Percentiles rank a stretch among this genome's conserved stretches.
Evolutionary conservation across 1,140 invertebrate species (phyloP).

Genomic region (Brachionus plicatilis): DNA sequence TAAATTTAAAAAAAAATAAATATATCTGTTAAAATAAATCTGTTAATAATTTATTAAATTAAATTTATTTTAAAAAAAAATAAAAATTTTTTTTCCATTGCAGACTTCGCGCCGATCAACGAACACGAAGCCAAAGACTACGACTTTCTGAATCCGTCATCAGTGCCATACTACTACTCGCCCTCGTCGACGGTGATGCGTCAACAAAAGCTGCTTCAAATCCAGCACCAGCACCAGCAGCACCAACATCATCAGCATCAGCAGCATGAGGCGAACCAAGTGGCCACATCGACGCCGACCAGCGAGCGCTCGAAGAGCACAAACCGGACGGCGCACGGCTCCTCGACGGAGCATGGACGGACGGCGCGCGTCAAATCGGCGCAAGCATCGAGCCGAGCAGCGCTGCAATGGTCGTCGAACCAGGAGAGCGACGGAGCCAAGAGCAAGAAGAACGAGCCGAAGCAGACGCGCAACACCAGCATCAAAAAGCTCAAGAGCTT

Average conservation of each 20-base stretch:
- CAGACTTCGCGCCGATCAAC: neutral
- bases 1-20: no score
- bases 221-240: neutral
- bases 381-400: neutral
- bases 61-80: neutral
- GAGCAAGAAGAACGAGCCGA: neutral
- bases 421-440: neutral
- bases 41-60: neutral
- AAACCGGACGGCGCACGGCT: neutral
- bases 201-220: neutral
- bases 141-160: constrained; percentile 11
- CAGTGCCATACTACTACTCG: constrained; percentile 12
- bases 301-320: neutral
- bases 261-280: neutral
- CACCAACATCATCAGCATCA: neutral
- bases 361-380: neutral
- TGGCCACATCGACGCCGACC: neutral
- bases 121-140: neutral
- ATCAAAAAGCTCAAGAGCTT: constrained; percentile 30
- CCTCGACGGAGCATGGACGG: no score
- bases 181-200: constrained; percentile 11
- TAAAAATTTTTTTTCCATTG: neutral
- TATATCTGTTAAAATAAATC: no score
- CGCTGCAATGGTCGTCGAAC: neutral
- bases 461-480: neutral